Base-by-base conservation (phyloP, 2,113 vertebrate species). In the Etheostoma spectabile region DNA sequence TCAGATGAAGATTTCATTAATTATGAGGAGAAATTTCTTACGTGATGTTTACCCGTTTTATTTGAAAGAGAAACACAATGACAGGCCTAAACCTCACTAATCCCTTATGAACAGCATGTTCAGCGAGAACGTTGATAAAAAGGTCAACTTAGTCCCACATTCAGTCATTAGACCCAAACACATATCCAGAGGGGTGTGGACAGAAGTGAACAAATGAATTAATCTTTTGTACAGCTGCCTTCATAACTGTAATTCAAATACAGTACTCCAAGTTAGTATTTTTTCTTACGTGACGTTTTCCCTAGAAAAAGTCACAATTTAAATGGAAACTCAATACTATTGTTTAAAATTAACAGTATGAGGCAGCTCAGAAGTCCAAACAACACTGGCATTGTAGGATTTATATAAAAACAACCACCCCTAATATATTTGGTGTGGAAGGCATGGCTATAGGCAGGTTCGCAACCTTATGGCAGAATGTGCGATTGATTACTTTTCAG, bases 101-200 rank as follows among this genome's bases (percentile, higher is more conserved):
- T 82, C 75, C 27, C 27, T 52, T 8, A 16, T 64, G 21, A 80
- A 60, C 30, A 56, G 42, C 55, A 59, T 8, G 46, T 51, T 75
- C 18, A 53, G 38, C 12, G 6, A 15, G 22, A 46, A 49, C n/a
- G 22, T 21, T 33, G 53, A 73, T 57, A 35, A 75, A 69, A 86
- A 55, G 56, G 45, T 82, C 60, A 73, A 24, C 66, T 55, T 46
- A 42, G 56, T 61, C 27, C 64, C 33, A 77, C 67, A 80, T 77
- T 77, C 81, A 59, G 38, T 60, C 33, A 64, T 65, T 19, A 60
- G 38, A 66, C 57, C 45, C 13, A 64, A 66, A 68, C 19, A 49
- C n/a, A 77, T 24, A 79, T 45, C 15, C 15, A 61, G 27, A 65
- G 14, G 27, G 52, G 56, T 38, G 76, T 78, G 74, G 61, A 33